A percentile compares a stretch with the other conserved stretches of the same genome.
These are phyloP conservation scores for Eustalomyia histrio DNA, from an alignment of 2,888 invertebrate genomes.

Conservation along the genomic window DNA sequence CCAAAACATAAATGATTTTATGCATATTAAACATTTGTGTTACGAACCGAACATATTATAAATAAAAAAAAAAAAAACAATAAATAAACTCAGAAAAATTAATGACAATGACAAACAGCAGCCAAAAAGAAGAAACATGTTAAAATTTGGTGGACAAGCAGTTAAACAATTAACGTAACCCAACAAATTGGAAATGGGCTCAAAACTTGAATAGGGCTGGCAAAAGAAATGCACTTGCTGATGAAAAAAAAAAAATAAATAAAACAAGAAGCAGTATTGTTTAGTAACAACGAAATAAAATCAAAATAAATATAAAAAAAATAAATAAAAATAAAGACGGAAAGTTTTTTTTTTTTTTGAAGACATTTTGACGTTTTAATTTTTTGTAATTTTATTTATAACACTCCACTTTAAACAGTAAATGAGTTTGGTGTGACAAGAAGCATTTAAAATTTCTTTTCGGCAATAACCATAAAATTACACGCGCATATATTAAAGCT, in stretches of 20 bases:
- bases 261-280: conserved; percentile 12
- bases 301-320: conserved; percentile 16
- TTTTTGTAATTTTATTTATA: conserved; percentile 40
- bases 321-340: conserved; percentile 24
- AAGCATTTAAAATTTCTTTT: conserved; percentile 9
- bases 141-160: background rate
- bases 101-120: conserved; percentile 5
- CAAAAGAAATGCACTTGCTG: conserved; percentile 34
- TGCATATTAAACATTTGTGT: conserved; percentile 30
- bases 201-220: background rate
- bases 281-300: background rate
- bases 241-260: background rate
- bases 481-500: too few relatives aligned
- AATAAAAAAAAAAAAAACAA: background rate
- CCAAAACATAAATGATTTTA: conserved; percentile 2
- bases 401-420: conserved; percentile 43
- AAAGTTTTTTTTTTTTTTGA: conserved; percentile 25
- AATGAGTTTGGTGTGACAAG: conserved; percentile 13
- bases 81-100: background rate
- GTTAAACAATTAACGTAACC: conserved; percentile 29
- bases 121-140: background rate
- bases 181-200: conserved; percentile 25
- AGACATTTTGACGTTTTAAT: conserved; percentile 27
- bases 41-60: conserved; percentile 8
- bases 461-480: conserved; percentile 2